Evolutionary conservation across 2,113 vertebrate species (phyloP), one percentile per base, ranked within the genome.

Genomic region (Tricholaema leucomelas): DNA sequence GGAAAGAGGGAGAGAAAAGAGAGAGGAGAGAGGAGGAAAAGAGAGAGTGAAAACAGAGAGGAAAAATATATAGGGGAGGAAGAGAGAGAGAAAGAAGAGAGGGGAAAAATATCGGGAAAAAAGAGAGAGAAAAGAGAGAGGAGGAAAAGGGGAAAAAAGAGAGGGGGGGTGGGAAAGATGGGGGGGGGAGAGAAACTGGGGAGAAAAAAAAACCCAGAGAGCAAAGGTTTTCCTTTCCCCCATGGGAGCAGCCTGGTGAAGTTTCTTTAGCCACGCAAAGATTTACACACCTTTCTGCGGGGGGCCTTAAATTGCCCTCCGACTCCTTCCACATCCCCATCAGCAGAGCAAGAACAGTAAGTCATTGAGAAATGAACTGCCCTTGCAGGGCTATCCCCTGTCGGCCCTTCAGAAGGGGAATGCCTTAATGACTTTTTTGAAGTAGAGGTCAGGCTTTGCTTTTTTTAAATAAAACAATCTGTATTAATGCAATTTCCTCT

Each of bases 381-480:
- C 96, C 95, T 93, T 96, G 95, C 85, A 91, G 54, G 94, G 92
- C 96, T 84, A 88, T 96, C 87, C 96, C 90, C 85, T 58, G 75
- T 94, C 82, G 72, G 96, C 92, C 92, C 96, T 96, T 94, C 94
- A 93, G 94, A 95, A 85, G 88, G 94, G 92, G 93, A 95, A 93
- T 80, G 94, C 72, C 96, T 97, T 97, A 94, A 97, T 97, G 96
- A 93, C 95, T 96, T 95, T 97, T 97, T 97, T 97, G 97, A 97
- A 98, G 97, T 95, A 95, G 65, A 94, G 97, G 96, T 97, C 96
- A 96, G 83, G 95, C 94, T 96, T 97, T 97, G 97, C 95, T 97
- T 97, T 97, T 97, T 97, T 97, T 66, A 97, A 97, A 97, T 97
- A 96, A 97, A 98, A 97, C 97, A 97, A 96, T 97, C 97, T 96